Percentiles rank a stretch among this genome's conserved stretches.
Evolutionary conservation across 2,797 vertebrate genomes (phyloP).

Genomic region (Lophius americanus): DNA sequence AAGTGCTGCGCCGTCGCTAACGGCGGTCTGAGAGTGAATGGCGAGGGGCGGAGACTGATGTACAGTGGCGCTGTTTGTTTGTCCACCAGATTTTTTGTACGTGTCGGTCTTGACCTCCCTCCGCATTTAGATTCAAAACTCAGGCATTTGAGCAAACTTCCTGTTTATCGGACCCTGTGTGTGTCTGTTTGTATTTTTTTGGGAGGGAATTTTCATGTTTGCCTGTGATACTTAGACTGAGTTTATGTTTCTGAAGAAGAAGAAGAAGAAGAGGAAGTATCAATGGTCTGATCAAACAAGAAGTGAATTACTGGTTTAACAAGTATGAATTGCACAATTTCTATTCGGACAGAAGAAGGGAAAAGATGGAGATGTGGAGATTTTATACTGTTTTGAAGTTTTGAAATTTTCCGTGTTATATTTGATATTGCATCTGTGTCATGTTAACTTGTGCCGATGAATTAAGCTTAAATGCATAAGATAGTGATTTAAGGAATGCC

Average conservation of each 20-base stretch:
- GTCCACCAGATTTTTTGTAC: constrained; percentile 33
- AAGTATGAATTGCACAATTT: constrained; percentile 49
- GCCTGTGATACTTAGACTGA: constrained; percentile 16
- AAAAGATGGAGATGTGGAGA: constrained; percentile 14
- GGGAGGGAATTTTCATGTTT: constrained; percentile 14
- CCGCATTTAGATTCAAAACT: constrained; percentile 59
- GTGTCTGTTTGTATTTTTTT: constrained; percentile 20
- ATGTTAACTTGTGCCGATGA: constrained; percentile 29
- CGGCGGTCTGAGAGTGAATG: constrained; percentile 47
- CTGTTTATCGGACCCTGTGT: constrained; percentile 31
- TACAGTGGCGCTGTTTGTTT: constrained; percentile 47
- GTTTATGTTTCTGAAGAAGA: constrained; percentile 11
- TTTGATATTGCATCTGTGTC: constrained; percentile 39
- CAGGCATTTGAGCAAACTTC: constrained; percentile 58
- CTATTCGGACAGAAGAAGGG: constrained; percentile 31
- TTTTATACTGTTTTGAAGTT: constrained; percentile 47
- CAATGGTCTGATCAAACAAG: constrained; percentile 4
- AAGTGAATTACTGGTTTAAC: constrained; percentile 21
- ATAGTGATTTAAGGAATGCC: constrained; percentile 45
- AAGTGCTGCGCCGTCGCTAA: constrained; percentile 72
- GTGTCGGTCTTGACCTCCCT: constrained; percentile 55
- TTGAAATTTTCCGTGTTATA: constrained; percentile 44
- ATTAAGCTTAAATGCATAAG: constrained; percentile 14
- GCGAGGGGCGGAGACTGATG: constrained; percentile 5
- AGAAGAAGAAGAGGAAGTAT: constrained; percentile 15